Conservation (phyloP, 2,797 vertebrate genomes). For the Tenualosa thibaudeaui region DNA sequence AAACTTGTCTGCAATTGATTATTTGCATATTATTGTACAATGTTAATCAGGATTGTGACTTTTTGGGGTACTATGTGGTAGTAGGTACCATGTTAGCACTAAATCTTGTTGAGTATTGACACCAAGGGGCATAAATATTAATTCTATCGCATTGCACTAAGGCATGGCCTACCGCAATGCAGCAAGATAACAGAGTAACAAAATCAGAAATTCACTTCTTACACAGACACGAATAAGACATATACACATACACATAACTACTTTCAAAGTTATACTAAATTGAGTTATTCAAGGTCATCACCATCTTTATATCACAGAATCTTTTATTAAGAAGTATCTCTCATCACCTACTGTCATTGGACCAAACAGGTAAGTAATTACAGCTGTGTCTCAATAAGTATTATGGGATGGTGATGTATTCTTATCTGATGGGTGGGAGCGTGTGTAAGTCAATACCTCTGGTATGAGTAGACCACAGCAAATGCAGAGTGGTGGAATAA, state of each 20-base stretch:
- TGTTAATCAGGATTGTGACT: too few species aligned
- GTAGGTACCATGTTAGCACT: too few species aligned
- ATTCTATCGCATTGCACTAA: too few species aligned
- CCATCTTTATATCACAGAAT: background rate
- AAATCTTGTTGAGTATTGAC: too few species aligned
- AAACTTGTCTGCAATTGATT: too few species aligned
- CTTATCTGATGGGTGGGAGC: background rate
- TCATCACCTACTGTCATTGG: background rate
- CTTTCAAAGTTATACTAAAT: background rate
- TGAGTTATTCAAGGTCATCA: constrained; percentile 1
- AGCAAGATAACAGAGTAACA: background rate
- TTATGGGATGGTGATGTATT: constrained; percentile 1
- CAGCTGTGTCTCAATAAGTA: background rate
- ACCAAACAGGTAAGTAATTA: background rate
- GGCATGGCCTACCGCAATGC: background rate
- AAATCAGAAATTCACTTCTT: background rate
- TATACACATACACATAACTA: background rate
- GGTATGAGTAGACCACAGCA: background rate
- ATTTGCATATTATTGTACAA: too few species aligned
- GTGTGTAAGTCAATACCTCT: background rate
- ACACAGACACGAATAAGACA: background rate
- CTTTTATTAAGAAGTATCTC: background rate
- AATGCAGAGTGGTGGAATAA: background rate
- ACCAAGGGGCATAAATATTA: too few species aligned
- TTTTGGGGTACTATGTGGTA: too few species aligned